Evolutionary conservation across 1,140 invertebrate species (phyloP).

Genomic region (Drosophila miranda): DNA sequence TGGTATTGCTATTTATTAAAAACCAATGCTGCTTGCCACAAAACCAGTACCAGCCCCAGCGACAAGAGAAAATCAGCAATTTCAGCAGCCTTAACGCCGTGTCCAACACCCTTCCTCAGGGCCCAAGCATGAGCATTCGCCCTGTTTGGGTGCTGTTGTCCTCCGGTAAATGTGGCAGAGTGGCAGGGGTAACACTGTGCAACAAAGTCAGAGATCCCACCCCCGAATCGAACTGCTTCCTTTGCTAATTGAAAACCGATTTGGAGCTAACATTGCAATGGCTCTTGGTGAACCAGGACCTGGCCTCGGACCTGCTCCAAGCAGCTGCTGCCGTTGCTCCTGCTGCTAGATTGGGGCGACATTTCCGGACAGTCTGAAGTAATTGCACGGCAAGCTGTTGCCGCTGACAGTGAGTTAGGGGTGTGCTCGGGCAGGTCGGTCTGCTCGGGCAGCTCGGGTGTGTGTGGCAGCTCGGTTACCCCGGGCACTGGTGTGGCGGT

Average conservation of each 20-base stretch:
- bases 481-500: constrained; percentile 51
- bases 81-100: constrained; percentile 65
- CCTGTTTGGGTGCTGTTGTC: neutral
- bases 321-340: constrained; percentile 43
- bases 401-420: constrained; percentile 28
- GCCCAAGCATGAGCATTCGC: constrained; percentile 6
- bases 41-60: constrained; percentile 11
- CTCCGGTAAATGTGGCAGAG: constrained; percentile 8
- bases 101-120: constrained; percentile 38
- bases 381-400: constrained; percentile 78
- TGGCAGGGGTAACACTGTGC: constrained; percentile 20
- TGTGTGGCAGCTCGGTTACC: constrained; percentile 40
- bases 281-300: constrained; percentile 8
- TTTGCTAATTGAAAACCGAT: constrained; percentile 44
- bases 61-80: constrained; percentile 70
- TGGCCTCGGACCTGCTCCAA: constrained; percentile 34
- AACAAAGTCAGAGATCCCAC: constrained; percentile 10
- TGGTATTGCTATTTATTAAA: constrained; percentile 79
- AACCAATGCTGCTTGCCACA: constrained; percentile 62
- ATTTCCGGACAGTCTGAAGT: constrained; percentile 79
- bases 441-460: too few species aligned
- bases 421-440: neutral
- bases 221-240: neutral
- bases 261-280: constrained; percentile 22
- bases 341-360: constrained; percentile 61